Conservation (phyloP, 2,797 vertebrate genomes). For the Bradypodion pumilum region DNA sequence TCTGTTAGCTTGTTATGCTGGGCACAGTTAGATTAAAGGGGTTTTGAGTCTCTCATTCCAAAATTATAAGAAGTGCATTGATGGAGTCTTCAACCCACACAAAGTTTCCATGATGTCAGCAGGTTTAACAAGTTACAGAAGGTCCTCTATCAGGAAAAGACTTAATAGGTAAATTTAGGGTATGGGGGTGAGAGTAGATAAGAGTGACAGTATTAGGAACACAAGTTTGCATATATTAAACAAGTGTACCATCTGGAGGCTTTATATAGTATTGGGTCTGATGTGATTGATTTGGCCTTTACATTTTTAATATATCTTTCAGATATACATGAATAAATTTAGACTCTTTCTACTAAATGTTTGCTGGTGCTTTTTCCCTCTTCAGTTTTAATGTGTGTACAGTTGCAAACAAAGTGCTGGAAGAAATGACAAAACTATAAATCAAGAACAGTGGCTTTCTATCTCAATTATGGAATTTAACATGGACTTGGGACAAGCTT, state of each 20-base stretch:
- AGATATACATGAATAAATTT: conserved; percentile 37
- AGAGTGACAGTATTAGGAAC: conserved; percentile 41
- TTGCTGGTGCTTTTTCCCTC: conserved; percentile 6
- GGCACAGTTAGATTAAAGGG: conserved; percentile 20
- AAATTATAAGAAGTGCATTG: conserved; percentile 25
- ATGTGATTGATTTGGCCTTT: conserved; percentile 48
- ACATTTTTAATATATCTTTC: conserved; percentile 35
- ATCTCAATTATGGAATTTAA: background rate
- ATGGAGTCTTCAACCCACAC: conserved; percentile 33
- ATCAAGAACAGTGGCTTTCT: conserved; percentile 3
- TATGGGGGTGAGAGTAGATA: conserved; percentile 12
- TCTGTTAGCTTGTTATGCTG: conserved; percentile 12
- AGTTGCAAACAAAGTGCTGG: background rate
- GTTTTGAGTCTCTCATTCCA: conserved; percentile 17
- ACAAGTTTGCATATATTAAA: conserved; percentile 35
- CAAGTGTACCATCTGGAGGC: conserved; percentile 19
- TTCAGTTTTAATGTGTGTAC: background rate
- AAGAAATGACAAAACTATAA: background rate
- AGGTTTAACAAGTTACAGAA: conserved; percentile 35
- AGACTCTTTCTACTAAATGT: conserved; percentile 15
- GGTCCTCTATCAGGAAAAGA: conserved; percentile 9
- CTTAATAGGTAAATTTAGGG: conserved; percentile 52
- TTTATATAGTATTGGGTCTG: conserved; percentile 41
- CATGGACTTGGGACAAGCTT: background rate
- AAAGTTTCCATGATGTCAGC: conserved; percentile 29